A percentile compares a stretch with the other conserved stretches of the same genome.
phyloP scores from a whole-genome alignment of 2,797 vertebrate genomes.

The Neolamprologus multifasciatus region DNA sequence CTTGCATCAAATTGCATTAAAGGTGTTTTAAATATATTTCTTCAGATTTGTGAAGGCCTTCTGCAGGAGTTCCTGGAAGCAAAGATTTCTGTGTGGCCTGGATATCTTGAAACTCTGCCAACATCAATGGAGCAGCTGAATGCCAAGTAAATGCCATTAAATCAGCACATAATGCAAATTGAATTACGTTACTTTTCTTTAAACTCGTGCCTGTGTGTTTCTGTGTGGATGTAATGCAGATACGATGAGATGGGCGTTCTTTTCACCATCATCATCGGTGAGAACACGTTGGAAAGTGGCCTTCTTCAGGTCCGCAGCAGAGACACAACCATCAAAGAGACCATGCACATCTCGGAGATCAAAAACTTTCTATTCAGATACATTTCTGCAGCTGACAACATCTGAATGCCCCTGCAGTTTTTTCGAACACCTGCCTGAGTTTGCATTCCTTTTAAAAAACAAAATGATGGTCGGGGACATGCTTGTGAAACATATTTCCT shows the following conservation, averaged over 20 bases:
- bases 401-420: constrained; percentile 38
- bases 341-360: constrained; percentile 90
- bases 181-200: neutral
- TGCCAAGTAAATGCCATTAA: constrained; percentile 53
- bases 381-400: constrained; percentile 77
- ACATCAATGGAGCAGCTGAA: constrained; percentile 84
- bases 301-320: constrained; percentile 87
- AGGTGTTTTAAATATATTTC: neutral
- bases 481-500: neutral
- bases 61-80: constrained; percentile 82
- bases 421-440: neutral
- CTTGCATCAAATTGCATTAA: neutral
- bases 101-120: constrained; percentile 83
- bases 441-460: neutral
- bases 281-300: constrained; percentile 87
- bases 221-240: constrained; percentile 57
- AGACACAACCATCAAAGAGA: constrained; percentile 91
- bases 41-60: constrained; percentile 89
- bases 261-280: constrained; percentile 83
- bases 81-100: constrained; percentile 88
- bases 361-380: constrained; percentile 84
- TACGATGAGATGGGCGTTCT: constrained; percentile 97
- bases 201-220: neutral
- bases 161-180: neutral
- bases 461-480: neutral